Evolutionary conservation across 30 jellyfish, hydroid and myxozoan genomes (phyloP).

Genomic region (Nemopilema nomurai): DNA sequence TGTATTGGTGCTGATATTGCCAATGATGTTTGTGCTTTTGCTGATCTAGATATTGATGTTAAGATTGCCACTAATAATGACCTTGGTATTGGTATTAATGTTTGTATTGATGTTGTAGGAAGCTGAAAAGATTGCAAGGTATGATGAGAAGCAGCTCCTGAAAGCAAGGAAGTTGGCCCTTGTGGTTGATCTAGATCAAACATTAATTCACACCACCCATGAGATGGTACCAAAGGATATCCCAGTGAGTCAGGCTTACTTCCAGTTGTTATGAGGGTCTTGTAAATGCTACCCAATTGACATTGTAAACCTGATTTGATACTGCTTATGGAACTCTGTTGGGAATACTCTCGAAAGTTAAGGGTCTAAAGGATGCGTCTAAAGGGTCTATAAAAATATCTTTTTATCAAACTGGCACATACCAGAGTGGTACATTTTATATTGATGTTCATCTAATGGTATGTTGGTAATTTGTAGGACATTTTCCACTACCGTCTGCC

Average conservation of each 20-base stretch:
- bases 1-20: not conserved
- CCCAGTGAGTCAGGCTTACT: too few relatives aligned
- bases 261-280: too few relatives aligned
- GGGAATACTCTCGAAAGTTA: too few relatives aligned
- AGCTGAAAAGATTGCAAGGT: conserved; percentile 84
- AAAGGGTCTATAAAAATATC: too few relatives aligned
- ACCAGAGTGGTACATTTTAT: too few relatives aligned
- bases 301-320: too few relatives aligned
- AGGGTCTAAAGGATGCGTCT: too few relatives aligned
- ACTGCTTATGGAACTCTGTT: too few relatives aligned
- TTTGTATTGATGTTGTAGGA: conserved; percentile 40
- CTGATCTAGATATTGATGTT: not conserved
- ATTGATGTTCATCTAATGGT: not conserved
- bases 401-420: too few relatives aligned
- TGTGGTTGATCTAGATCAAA: conserved; percentile 97
- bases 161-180: conserved; percentile 73
- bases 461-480: conserved; percentile 62
- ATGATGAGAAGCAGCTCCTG: conserved; percentile 85
- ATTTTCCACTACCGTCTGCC: conserved; percentile 84
- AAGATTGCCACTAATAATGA: not conserved
- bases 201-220: conserved; percentile 93
- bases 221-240: conserved; percentile 68
- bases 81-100: not conserved
- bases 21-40: not conserved
- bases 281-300: too few relatives aligned